These are phyloP conservation scores for Cremastinae sp. DNA, from an alignment of 2,888 invertebrate genomes.

Conservation along the genomic window DNA sequence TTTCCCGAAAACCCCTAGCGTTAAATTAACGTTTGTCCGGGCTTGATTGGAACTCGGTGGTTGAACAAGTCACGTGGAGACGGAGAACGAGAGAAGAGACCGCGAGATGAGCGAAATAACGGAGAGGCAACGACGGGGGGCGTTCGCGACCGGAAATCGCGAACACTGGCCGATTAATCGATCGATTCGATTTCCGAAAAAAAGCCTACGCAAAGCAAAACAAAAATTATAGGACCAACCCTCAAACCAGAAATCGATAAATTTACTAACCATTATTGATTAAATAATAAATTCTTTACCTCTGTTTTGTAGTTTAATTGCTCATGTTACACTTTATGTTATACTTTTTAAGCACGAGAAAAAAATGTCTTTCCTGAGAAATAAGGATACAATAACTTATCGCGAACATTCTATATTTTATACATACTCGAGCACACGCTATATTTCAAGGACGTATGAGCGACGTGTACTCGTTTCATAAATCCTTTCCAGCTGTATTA, in stretches of 20 bases:
- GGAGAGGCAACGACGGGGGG: slow-evolving; percentile 2
- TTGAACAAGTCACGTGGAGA: slow-evolving; percentile 42
- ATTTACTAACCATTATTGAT: no score
- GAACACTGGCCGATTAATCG: slow-evolving; percentile 57
- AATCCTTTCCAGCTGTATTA: slow-evolving; percentile 38
- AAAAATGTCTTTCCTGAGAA: no score
- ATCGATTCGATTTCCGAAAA: slow-evolving; percentile 35
- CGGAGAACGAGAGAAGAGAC: background rate
- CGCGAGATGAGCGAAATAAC: slow-evolving; percentile 15
- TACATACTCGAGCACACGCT: slow-evolving; percentile 25
- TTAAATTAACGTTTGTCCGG: slow-evolving; percentile 76
- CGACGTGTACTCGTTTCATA: slow-evolving; percentile 42
- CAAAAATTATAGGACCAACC: background rate
- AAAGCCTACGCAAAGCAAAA: background rate
- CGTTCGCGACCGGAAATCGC: slow-evolving; percentile 45
- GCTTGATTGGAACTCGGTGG: slow-evolving; percentile 72
- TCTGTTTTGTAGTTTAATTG: background rate
- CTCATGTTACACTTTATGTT: no score
- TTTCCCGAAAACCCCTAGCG: slow-evolving; percentile 74
- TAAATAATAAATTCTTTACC: no score
- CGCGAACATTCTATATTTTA: background rate
- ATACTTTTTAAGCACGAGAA: no score
- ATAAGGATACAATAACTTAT: background rate
- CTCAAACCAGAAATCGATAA: no score
- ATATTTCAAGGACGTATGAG: slow-evolving; percentile 43